Percentiles rank a stretch among this genome's conserved stretches.
Conservation (phyloP, 2,113 vertebrate species). For the Chiloscyllium plagiosum region DNA sequence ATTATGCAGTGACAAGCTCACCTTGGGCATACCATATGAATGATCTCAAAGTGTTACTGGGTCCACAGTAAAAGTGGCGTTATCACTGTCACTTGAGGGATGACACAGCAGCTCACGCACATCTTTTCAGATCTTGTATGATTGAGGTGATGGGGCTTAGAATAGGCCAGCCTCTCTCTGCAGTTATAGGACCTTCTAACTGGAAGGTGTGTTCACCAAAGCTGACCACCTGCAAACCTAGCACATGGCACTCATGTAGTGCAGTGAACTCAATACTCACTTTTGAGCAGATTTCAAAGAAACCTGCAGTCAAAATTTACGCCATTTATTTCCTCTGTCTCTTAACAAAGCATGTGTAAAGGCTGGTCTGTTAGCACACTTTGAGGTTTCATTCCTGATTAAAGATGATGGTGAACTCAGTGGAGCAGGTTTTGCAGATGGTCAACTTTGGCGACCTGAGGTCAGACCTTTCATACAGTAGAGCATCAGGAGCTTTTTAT, state of each 20-base stretch:
- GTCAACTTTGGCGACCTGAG: too few species aligned
- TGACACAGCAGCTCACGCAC: background rate
- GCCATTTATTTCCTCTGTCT: background rate
- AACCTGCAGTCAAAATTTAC: background rate
- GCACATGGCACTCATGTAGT: background rate
- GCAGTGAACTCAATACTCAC: background rate
- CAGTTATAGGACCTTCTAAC: background rate
- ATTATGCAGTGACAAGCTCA: background rate
- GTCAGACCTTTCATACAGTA: background rate
- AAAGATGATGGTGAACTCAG: background rate
- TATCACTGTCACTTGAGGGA: background rate
- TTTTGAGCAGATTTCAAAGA: background rate
- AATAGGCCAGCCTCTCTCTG: background rate
- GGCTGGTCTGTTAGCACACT: background rate
- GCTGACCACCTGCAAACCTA: background rate
- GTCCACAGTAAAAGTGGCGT: background rate
- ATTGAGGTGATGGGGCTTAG: background rate
- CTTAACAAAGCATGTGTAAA: background rate
- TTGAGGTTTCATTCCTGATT: background rate
- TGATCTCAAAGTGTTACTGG: background rate
- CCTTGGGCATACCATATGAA: background rate
- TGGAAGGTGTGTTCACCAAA: background rate
- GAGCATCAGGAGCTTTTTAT: too few species aligned
- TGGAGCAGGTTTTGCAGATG: too few species aligned
- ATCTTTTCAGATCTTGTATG: background rate